Evolutionary conservation across 2,113 vertebrate species (phyloP), one percentile per base, ranked within the genome.

Genomic region (zebrafish (Danio rerio)): DNA sequence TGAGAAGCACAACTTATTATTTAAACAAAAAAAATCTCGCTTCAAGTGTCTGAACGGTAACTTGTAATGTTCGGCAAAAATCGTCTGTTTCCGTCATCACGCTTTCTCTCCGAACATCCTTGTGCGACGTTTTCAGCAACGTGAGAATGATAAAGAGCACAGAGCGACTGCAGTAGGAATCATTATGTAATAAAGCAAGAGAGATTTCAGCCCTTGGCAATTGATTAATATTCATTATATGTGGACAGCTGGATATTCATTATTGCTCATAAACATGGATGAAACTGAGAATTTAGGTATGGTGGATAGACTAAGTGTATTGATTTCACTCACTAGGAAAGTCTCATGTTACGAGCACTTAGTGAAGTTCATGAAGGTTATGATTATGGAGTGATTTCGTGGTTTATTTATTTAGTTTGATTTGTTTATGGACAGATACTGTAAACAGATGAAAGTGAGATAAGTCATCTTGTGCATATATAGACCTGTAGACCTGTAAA

Each of bases 161-260:
- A 86, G 62, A 78, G 78, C 62, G 73, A 66, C 63, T 70, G 79
- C 74, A 84, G 82, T 21, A 79, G 70, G 15, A 50, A 69, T 83
- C 68, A 78, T 81, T 86, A 83, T 81, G 82, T 74, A 82, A 82
- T 50, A 74, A 13, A 42, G 18, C 52, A 63, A 63, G 47, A 53
- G 13, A 63, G 40, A 74, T 31, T 31, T 76, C 55, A 52, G 5
- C 13, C 16, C 10, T 9, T 53, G 7, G n/a, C 45, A 13, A 52
- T 18, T 9, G 15, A 65, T 31, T n/a, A 11, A 78, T 53, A 42
- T 40, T 20, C 6, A 55, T 78, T 40, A 21, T n/a, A 20, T 65
- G 31, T 43, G 47, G 21, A 55, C 50, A 13, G 59, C 31, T 78
- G 13, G 16, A 68, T 52, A 50, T 8, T 21, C 20, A 47, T 61